Evolutionary conservation across 2,888 invertebrate genomes (phyloP).

Genomic region (Leptopilina drosophilae): DNA sequence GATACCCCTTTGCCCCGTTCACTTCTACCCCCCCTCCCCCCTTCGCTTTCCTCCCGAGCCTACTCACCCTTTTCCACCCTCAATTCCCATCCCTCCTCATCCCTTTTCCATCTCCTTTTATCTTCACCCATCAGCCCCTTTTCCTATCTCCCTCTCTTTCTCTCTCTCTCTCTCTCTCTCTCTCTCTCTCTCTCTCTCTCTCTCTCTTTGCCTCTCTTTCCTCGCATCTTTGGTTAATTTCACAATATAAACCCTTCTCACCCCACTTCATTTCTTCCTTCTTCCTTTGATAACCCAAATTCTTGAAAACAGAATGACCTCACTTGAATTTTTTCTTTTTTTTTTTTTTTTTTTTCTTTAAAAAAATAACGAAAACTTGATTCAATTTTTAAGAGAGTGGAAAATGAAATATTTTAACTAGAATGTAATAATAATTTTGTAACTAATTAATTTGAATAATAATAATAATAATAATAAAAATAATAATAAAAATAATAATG

Average conservation of each 20-base stretch:
- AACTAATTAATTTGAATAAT: no score
- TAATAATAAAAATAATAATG: no score
- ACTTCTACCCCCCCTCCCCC: slow-evolving; percentile 50
- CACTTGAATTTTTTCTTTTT: not conserved
- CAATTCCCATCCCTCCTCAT: slow-evolving; percentile 50
- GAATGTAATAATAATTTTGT: no score
- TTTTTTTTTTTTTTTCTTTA: no score
- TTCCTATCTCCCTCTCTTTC: slow-evolving; percentile 5
- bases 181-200: not conserved
- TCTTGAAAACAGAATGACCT: slow-evolving; percentile 3
- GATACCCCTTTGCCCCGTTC: slow-evolving; percentile 67
- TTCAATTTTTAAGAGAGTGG: no score
- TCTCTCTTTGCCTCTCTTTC: slow-evolving; percentile 21
- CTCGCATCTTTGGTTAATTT: not conserved
- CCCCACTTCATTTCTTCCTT: no score
- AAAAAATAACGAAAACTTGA: no score
- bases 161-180: slow-evolving; percentile 10
- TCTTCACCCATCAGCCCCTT: slow-evolving; percentile 35
- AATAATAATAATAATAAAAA: no score
- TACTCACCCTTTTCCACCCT: slow-evolving; percentile 47
- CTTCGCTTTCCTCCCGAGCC: not conserved
- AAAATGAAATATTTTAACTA: no score
- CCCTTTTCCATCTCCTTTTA: slow-evolving; percentile 48
- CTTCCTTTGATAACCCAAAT: slow-evolving; percentile 9
- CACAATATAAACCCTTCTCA: not conserved